A percentile compares a stretch with the other conserved stretches of the same genome.
Conservation (phyloP, 2,113 vertebrate species). For the Pseudolaguvia tuberculata region DNA sequence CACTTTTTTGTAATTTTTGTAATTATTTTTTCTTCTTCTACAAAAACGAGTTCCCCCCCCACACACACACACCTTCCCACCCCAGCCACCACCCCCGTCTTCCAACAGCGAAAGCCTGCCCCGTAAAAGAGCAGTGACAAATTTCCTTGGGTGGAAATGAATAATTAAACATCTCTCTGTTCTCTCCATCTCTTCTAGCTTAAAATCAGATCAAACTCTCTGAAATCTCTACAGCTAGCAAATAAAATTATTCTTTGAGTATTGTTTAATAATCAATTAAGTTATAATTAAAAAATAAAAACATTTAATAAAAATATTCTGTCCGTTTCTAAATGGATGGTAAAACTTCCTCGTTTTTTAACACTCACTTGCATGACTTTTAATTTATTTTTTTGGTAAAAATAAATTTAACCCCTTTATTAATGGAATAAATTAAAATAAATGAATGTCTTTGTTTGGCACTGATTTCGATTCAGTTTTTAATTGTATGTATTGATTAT, state of each 20-base stretch:
- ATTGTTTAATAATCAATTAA: not conserved
- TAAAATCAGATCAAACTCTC: slow-evolving; percentile 35
- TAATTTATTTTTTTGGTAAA: not conserved
- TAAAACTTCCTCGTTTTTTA: slow-evolving; percentile 16
- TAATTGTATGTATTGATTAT: not conserved
- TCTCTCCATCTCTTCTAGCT: slow-evolving; percentile 16
- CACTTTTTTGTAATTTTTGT: not conserved
- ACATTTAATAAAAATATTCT: no score
- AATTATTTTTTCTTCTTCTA: not conserved
- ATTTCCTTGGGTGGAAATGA: slow-evolving; percentile 43
- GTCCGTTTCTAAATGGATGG: not conserved
- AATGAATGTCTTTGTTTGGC: not conserved
- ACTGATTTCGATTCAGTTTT: not conserved
- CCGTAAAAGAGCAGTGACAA: slow-evolving; percentile 25
- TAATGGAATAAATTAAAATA: not conserved
- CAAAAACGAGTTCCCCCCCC: not conserved
- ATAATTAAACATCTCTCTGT: slow-evolving; percentile 41
- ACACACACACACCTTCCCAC: no score
- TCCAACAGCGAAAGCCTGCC: slow-evolving; percentile 11
- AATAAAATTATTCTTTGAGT: no score
- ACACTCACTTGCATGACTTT: not conserved
- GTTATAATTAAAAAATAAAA: not conserved
- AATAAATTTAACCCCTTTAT: not conserved
- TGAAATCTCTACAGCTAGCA: not conserved
- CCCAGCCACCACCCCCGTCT: no score